Percentiles rank a stretch among this genome's conserved stretches.
Evolutionary conservation across 2,113 vertebrate species (phyloP).

Genomic region (Potamarius usumacintae): DNA sequence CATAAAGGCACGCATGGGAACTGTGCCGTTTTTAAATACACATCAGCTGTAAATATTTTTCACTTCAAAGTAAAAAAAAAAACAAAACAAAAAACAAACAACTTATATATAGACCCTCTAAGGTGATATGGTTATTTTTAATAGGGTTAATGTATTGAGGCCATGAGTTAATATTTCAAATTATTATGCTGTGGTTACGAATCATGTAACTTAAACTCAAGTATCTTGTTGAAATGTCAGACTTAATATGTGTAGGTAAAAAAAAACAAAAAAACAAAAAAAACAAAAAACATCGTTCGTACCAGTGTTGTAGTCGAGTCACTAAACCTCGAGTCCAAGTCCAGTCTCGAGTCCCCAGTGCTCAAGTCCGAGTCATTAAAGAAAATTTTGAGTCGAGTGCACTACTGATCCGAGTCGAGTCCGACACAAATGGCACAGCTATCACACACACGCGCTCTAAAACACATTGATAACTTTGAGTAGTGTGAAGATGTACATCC

Average conservation of each 20-base stretch:
- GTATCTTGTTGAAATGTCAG: background rate
- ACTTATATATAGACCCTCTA: background rate
- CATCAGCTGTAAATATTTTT: background rate
- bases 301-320: too few species aligned
- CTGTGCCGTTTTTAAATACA: slow-evolving; percentile 13
- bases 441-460: too few species aligned
- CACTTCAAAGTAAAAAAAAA: background rate
- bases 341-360: too few species aligned
- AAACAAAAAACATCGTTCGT: too few species aligned
- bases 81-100: background rate
- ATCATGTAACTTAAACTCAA: background rate
- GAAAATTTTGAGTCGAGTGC: too few species aligned
- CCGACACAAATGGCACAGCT: too few species aligned
- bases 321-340: too few species aligned
- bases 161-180: background rate
- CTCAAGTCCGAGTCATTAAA: too few species aligned
- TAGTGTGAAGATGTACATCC: too few species aligned
- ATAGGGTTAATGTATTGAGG: background rate
- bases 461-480: too few species aligned
- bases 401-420: too few species aligned
- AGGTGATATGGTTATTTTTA: background rate
- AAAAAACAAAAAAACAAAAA: too few species aligned
- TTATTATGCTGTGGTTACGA: background rate
- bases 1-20: background rate
- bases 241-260: background rate